These are phyloP conservation scores for Quadroppia sp. DNA, from an alignment of 2,888 invertebrate species.

Conservation along the genomic window DNA sequence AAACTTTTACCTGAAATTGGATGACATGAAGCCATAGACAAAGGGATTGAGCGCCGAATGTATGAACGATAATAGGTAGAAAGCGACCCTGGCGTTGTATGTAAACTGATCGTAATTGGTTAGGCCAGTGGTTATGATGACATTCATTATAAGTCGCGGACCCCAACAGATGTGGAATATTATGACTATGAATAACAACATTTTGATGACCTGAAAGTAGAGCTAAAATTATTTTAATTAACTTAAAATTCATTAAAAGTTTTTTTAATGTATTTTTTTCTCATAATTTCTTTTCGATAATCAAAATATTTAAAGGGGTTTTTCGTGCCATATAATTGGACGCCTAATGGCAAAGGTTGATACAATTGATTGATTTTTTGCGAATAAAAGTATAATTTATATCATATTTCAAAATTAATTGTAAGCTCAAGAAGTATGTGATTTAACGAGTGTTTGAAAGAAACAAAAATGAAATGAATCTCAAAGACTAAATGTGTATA, in stretches of 20 bases:
- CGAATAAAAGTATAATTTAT: too few relatives aligned
- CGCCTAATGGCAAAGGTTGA: too few relatives aligned
- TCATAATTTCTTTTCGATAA: too few relatives aligned
- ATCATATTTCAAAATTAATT: too few relatives aligned
- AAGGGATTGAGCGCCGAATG: slow-evolving; percentile 54
- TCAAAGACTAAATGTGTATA: too few relatives aligned
- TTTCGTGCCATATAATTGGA: too few relatives aligned
- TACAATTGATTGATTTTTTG: too few relatives aligned
- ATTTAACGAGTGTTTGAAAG: too few relatives aligned
- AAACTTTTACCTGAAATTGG: slow-evolving; percentile 49
- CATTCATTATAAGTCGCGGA: slow-evolving; percentile 55
- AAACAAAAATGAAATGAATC: too few relatives aligned
- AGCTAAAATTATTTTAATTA: slow-evolving; percentile 19
- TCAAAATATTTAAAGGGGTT: too few relatives aligned
- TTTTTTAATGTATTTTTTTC: too few relatives aligned
- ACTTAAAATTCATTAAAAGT: neutral
- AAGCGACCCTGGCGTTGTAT: slow-evolving; percentile 52
- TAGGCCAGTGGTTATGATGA: slow-evolving; percentile 52
- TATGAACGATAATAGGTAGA: slow-evolving; percentile 53
- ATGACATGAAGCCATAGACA: slow-evolving; percentile 53
- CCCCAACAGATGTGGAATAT: slow-evolving; percentile 58
- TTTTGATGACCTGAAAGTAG: slow-evolving; percentile 57
- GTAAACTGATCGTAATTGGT: slow-evolving; percentile 50
- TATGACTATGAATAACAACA: slow-evolving; percentile 57
- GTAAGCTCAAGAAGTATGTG: too few relatives aligned